Percentiles rank a stretch among this genome's conserved stretches.
Evolutionary conservation across 2,888 invertebrate genomes (phyloP).

Genomic region (Melanostoma scalare): DNA sequence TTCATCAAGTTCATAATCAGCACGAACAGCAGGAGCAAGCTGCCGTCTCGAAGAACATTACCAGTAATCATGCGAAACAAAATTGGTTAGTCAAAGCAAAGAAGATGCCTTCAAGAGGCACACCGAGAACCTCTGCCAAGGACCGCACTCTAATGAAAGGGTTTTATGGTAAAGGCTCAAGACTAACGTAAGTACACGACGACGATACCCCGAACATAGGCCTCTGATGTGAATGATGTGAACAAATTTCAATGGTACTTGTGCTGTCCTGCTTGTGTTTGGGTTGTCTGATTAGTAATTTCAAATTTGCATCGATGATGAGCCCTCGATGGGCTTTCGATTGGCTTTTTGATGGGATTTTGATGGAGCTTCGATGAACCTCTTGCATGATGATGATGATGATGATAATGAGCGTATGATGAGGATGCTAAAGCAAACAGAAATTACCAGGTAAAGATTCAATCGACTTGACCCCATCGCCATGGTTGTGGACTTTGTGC

Average conservation of each 20-base stretch:
- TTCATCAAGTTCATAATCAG: slow-evolving; percentile 58
- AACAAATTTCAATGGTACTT: slow-evolving; percentile 28
- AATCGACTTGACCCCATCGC: slow-evolving; percentile 42
- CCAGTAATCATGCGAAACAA: slow-evolving; percentile 60
- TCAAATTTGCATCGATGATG: slow-evolving; percentile 63
- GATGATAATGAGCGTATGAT: slow-evolving; percentile 44
- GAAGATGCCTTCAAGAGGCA: slow-evolving; percentile 21
- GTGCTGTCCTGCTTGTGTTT: not conserved
- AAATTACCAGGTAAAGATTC: slow-evolving; percentile 42
- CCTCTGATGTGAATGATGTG: slow-evolving; percentile 6
- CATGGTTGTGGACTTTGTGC: slow-evolving; percentile 1
- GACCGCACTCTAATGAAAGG: slow-evolving; percentile 47
- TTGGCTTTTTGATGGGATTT: slow-evolving; percentile 24
- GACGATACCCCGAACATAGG: not conserved
- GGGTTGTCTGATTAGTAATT: slow-evolving; percentile 61
- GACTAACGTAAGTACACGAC: slow-evolving; percentile 21
- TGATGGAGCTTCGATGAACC: slow-evolving; percentile 4
- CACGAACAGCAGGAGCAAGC: slow-evolving; percentile 56
- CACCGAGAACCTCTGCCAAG: not conserved
- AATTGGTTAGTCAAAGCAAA: slow-evolving; percentile 45
- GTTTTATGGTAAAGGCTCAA: slow-evolving; percentile 29
- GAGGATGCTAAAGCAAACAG: slow-evolving; percentile 57
- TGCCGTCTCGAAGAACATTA: slow-evolving; percentile 45
- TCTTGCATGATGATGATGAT: slow-evolving; percentile 29
- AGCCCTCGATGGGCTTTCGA: slow-evolving; percentile 47